Base-by-base conservation (phyloP, 2,797 vertebrate species). In the Microhierax caerulescens region DNA sequence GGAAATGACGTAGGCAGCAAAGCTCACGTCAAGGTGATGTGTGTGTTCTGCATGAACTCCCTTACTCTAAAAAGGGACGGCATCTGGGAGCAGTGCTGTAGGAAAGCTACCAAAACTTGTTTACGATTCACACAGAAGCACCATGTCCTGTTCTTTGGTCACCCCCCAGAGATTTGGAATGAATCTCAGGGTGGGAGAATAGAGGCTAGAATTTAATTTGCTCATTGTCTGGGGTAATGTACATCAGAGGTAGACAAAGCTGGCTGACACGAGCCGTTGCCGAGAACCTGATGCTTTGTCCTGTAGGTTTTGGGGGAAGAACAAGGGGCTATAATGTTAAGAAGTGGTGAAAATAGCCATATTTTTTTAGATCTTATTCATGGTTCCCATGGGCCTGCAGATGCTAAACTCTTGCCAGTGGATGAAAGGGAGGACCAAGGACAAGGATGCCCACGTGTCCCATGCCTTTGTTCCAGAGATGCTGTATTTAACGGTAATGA, bases 1-100 rank as follows among this genome's bases (percentile, higher is more conserved):
- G 75, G 39, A 67, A 47, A 17, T 24, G 36, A 32, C 0, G 0
- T 14, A n/a, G 22, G 27, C 30, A 67, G 37, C 30, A 28, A 64
- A 65, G 30, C 30, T 53, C 4, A 5, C 0, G 3, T 37, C 68
- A 28, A 13, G 30, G 1, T 63, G 36, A 11, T 61, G 5, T 7
- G 5, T 9, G 11, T 32, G 51, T 39, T 39, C 39, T 73, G 54
- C 13, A 3, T 9, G 22, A 75, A 27, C 11, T 50, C 41, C 20
- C 36, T 23, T 5, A 18, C n/a, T 7, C 53, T 13, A n/a, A 39
- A 50, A 27, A 60, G 13, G 28, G 53, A 3, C 11, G 17, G 27
- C 10, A 13, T 54, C 9, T n/a, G 60, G 69, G 69, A 80, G 54
- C 48, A 65, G 36, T 25, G 17, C 19, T 61, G 53, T 36, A 67